Evolutionary conservation across 2,888 invertebrate species (phyloP).

Genomic region (Oscheius sp.): DNA sequence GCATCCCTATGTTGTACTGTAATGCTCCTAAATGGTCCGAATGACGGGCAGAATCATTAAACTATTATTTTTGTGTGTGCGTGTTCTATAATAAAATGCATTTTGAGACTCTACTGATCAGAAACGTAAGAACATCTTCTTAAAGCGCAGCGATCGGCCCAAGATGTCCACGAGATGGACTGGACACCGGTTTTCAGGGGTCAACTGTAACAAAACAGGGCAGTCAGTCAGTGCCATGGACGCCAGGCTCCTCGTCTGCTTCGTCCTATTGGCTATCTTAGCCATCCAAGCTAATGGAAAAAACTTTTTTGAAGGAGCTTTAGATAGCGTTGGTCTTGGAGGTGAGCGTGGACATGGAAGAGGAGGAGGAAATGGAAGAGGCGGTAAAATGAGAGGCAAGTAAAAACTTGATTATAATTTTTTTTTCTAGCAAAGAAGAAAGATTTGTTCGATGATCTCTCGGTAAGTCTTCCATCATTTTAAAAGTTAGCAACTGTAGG

Average conservation of each 20-base stretch:
- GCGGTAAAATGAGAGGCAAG: constrained; percentile 8
- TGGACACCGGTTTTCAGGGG: constrained; percentile 27
- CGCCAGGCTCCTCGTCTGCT: neutral
- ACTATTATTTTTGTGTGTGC: constrained; percentile 27
- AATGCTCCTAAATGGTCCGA: constrained; percentile 27
- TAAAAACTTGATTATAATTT: neutral
- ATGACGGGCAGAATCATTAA: constrained; percentile 28
- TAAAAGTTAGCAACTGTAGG: neutral
- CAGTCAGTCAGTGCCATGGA: constrained; percentile 6
- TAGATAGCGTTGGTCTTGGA: neutral
- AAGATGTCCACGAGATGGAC: constrained; percentile 3
- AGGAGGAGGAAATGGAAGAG: neutral
- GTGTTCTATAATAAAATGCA: constrained; percentile 6
- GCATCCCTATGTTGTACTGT: constrained; percentile 21
- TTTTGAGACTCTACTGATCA: neutral
- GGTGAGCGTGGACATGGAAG: neutral
- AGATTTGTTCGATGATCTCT: constrained; percentile 10
- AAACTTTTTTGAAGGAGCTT: neutral
- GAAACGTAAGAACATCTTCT: neutral
- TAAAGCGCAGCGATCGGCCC: neutral
- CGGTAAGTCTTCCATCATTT: neutral
- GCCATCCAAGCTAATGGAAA: neutral
- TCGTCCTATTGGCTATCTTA: constrained; percentile 1
- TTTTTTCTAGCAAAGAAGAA: constrained; percentile 3
- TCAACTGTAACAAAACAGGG: constrained; percentile 23